A percentile compares a stretch with the other conserved stretches of the same genome.
These are phyloP conservation scores for Genyomyrus donnyi DNA, from an alignment of 2,113 vertebrate genomes.

Conservation along the genomic window DNA sequence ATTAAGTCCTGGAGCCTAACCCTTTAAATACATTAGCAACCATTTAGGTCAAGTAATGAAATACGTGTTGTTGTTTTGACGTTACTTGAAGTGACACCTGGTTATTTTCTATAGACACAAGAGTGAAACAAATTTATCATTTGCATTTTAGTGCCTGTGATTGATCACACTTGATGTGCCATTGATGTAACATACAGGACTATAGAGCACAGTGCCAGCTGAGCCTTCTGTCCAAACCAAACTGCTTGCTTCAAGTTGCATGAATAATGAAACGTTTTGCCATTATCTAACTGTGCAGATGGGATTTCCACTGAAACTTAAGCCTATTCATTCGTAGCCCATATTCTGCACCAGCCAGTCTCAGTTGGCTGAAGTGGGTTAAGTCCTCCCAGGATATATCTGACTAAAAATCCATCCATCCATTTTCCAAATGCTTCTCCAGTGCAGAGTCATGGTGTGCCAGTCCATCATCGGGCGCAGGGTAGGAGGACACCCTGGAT, in stretches of 20 bases:
- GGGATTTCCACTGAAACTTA: background rate
- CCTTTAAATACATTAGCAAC: background rate
- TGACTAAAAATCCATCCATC: background rate
- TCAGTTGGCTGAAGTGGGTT: background rate
- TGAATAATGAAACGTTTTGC: slow-evolving; percentile 4
- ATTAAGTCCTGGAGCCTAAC: background rate
- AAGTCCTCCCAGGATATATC: background rate
- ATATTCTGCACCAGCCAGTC: background rate
- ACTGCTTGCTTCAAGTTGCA: background rate
- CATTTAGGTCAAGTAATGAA: background rate
- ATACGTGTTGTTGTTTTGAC: background rate
- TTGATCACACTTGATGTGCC: background rate
- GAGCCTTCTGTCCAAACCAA: background rate
- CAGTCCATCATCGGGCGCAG: background rate
- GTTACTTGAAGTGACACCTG: background rate
- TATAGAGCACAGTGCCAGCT: background rate
- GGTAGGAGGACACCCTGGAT: background rate
- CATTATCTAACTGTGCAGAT: background rate
- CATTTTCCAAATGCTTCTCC: background rate
- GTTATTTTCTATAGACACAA: no score
- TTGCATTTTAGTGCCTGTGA: background rate
- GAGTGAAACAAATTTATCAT: background rate
- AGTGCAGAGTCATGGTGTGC: background rate
- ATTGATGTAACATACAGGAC: background rate
- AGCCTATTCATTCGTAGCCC: background rate